phyloP scores from a whole-genome alignment of 23 tunicate genomes.

The Halocynthia aurantium region DNA sequence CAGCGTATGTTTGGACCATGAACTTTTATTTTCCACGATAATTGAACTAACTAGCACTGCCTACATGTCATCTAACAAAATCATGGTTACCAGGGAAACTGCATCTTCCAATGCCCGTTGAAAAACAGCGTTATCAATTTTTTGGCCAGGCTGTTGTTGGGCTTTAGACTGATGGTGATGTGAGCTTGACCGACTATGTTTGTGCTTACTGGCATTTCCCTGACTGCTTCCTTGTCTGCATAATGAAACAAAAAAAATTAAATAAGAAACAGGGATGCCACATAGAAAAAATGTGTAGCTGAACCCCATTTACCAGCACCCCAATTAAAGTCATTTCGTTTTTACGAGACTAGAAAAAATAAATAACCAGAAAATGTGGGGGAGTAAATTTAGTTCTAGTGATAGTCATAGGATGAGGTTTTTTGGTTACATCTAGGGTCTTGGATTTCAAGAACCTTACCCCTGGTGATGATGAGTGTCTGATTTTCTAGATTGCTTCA shows the following conservation, averaged over 20 bases:
- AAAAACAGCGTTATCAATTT: conserved; percentile 65
- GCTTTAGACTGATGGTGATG: neutral
- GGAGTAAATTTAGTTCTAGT: neutral
- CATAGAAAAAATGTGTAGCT: neutral
- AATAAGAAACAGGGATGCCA: neutral
- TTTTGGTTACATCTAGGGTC: conserved; percentile 17
- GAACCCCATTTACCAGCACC: neutral
- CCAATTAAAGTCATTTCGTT: neutral
- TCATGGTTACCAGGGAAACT: conserved; percentile 30
- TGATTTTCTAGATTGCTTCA: conserved; percentile 60
- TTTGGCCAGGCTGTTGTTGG: neutral
- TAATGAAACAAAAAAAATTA: neutral
- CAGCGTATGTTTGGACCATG: too few relatives aligned
- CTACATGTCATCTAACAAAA: too few relatives aligned
- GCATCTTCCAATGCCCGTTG: conserved; percentile 78
- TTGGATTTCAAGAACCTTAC: neutral
- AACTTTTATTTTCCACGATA: too few relatives aligned
- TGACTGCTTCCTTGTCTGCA: conserved; percentile 10
- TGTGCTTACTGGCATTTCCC: neutral
- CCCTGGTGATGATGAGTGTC: conserved; percentile 15
- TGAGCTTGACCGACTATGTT: conserved; percentile 14
- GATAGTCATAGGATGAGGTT: neutral
- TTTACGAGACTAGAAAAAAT: neutral
- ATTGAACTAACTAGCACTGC: too few relatives aligned
- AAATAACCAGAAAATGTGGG: neutral